Evolutionary conservation across 1,140 invertebrate genomes (phyloP).

Genomic region (Brachionus rubens): DNA sequence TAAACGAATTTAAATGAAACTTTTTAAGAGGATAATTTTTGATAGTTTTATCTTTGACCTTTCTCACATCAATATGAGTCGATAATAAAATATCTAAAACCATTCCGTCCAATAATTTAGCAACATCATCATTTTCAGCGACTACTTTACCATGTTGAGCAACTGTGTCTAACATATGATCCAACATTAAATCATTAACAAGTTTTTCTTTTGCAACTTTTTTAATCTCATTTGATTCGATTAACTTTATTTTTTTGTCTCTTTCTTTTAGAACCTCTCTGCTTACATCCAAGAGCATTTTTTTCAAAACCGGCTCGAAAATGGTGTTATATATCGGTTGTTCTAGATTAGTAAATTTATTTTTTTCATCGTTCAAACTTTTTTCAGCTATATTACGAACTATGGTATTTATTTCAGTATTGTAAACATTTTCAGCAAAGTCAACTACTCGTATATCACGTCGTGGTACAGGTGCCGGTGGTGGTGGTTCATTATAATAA

Average conservation of each 20-base stretch:
- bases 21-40: conserved; percentile 44
- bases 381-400: conserved; percentile 4
- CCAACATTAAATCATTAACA: conserved; percentile 34
- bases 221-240: conserved; percentile 36
- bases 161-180: conserved; percentile 37
- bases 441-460: neutral
- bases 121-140: conserved; percentile 42
- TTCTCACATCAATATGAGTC: neutral
- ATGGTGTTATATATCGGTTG: conserved; percentile 10
- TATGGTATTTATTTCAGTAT: conserved; percentile 3
- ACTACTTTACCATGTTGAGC: conserved; percentile 25
- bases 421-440: conserved; percentile 32
- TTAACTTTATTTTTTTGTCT: conserved; percentile 14
- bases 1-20: conserved; percentile 45
- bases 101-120: conserved; percentile 25
- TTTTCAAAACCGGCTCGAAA: conserved; percentile 11
- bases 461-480: too few relatives aligned
- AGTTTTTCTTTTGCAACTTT: conserved; percentile 45
- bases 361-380: conserved; percentile 28
- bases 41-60: conserved; percentile 30
- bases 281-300: neutral
- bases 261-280: neutral
- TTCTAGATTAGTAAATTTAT: neutral
- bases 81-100: neutral
- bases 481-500: neutral